Evolutionary conservation across 2,113 vertebrate species (phyloP).

Genomic region (Naja naja): DNA sequence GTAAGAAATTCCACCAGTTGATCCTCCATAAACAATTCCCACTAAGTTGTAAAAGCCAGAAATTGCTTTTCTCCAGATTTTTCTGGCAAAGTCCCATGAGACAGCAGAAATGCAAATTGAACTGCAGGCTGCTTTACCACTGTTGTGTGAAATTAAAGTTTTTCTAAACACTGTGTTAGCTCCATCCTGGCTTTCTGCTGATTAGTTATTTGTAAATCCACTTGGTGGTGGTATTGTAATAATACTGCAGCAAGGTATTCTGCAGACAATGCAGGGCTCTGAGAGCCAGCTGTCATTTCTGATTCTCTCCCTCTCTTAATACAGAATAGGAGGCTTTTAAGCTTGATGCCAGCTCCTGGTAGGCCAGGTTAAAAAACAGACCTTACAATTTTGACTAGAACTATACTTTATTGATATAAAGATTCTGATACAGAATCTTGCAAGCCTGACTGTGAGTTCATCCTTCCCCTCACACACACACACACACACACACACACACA

Average conservation of each 20-base stretch:
- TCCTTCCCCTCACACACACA: accelerated
- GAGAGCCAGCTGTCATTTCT: background rate
- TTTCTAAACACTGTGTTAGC: background rate
- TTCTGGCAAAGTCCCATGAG: background rate
- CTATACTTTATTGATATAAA: background rate
- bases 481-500: too few species aligned
- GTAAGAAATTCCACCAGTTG: background rate
- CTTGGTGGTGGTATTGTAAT: background rate
- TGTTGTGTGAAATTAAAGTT: background rate
- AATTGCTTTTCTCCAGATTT: background rate
- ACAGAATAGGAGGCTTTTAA: background rate
- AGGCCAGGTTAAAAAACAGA: background rate
- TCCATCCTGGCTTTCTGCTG: background rate
- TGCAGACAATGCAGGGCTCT: background rate
- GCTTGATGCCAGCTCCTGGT: background rate
- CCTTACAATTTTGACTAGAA: background rate
- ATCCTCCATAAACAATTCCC: background rate
- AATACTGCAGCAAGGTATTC: background rate
- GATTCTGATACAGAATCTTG: background rate
- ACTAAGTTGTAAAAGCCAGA: background rate
- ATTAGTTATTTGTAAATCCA: background rate
- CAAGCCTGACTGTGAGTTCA: background rate
- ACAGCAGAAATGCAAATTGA: background rate
- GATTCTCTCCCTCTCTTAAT: background rate
- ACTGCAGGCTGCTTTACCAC: background rate